A percentile compares a stretch with the other conserved stretches of the same genome.
Evolutionary conservation across 2,888 invertebrate genomes (phyloP).

Genomic region (Microdon myrmicae): DNA sequence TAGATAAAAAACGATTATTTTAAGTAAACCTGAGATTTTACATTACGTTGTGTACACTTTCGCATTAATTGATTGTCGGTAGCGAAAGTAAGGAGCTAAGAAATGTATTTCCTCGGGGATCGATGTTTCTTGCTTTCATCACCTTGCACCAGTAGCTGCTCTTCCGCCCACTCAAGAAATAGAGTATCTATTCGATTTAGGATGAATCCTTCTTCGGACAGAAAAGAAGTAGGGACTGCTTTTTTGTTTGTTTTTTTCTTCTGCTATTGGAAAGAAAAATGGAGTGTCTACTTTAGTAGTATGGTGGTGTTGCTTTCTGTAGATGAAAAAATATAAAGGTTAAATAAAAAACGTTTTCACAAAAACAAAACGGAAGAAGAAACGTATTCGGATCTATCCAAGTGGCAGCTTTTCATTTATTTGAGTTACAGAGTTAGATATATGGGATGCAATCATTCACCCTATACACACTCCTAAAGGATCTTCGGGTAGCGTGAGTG

Average conservation of each 20-base stretch:
- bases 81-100: background rate
- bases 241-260: too few relatives aligned
- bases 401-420: slow-evolving; percentile 19
- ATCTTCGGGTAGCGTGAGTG: too few relatives aligned
- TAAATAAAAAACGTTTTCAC: too few relatives aligned
- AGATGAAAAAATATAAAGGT: slow-evolving; percentile 2
- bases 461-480: background rate
- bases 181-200: too few relatives aligned
- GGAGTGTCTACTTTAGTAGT: background rate
- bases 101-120: background rate
- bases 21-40: slow-evolving; percentile 13
- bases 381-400: background rate
- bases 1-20: background rate
- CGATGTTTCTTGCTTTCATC: too few relatives aligned
- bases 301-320: background rate
- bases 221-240: too few relatives aligned
- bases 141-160: too few relatives aligned
- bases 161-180: too few relatives aligned
- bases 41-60: background rate
- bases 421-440: slow-evolving; percentile 14
- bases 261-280: slow-evolving; percentile 2
- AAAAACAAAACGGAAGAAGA: background rate
- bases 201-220: too few relatives aligned
- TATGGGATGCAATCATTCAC: background rate
- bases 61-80: slow-evolving; percentile 25